A percentile compares a stretch with the other conserved stretches of the same genome.
Conservation (phyloP, 2,113 vertebrate species). For the Menura novaehollandiae region DNA sequence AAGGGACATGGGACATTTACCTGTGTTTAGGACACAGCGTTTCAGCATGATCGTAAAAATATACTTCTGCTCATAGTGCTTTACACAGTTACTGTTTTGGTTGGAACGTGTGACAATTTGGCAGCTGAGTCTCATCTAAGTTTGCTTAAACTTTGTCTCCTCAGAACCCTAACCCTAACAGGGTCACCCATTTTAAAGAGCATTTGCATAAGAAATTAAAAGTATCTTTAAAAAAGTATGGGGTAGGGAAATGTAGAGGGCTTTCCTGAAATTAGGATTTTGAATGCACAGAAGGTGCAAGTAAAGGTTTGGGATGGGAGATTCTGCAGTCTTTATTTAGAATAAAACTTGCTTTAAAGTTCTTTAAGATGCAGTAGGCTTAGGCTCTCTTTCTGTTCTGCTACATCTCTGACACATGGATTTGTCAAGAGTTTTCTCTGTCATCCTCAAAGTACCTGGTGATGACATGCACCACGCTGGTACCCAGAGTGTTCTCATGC, state of each 20-base stretch:
- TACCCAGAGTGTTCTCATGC: slow-evolving; percentile 8
- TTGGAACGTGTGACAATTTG: not conserved
- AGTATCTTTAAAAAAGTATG: not conserved
- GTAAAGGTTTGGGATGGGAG: not conserved
- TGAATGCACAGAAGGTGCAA: not conserved
- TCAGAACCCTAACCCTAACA: not conserved
- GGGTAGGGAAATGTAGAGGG: not conserved
- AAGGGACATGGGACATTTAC: not conserved
- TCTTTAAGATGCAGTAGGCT: not conserved
- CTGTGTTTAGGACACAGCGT: not conserved
- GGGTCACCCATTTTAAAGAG: not conserved
- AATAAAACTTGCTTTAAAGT: not conserved
- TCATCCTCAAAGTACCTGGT: not conserved
- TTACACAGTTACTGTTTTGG: not conserved
- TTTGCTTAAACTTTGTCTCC: not conserved
- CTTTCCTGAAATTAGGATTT: not conserved
- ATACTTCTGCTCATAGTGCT: not conserved
- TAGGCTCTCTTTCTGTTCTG: not conserved
- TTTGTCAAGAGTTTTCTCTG: not conserved
- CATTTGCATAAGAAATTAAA: not conserved
- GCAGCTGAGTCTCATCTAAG: not conserved
- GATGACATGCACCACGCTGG: slow-evolving; percentile 7
- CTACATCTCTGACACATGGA: not conserved
- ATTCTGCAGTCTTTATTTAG: not conserved
- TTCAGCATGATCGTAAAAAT: not conserved